Percentiles rank a stretch among this genome's conserved stretches.
Evolutionary conservation across 2,113 vertebrate genomes (phyloP).

Genomic region (Percopsis transmontana): DNA sequence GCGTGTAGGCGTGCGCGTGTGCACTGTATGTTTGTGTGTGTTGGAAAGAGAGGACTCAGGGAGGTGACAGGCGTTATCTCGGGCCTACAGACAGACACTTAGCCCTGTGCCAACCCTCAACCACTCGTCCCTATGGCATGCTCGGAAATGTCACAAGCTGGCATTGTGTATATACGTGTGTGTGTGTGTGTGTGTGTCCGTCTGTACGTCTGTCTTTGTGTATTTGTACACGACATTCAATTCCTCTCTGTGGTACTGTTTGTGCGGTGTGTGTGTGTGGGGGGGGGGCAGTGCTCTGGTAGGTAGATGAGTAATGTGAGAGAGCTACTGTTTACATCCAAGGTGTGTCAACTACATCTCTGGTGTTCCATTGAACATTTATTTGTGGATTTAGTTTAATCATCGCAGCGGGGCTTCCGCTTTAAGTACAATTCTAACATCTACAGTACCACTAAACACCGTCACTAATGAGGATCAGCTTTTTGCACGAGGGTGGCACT

Average conservation of each 20-base stretch:
- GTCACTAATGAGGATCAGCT: too few relatives aligned
- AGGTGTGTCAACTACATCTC: too few relatives aligned
- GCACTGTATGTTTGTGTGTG: slow-evolving; percentile 1
- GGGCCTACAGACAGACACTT: slow-evolving; percentile 72
- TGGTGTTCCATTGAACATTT: too few relatives aligned
- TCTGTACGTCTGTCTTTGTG: neutral
- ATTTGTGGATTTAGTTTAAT: too few relatives aligned
- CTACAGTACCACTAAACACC: too few relatives aligned
- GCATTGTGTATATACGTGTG: slow-evolving; percentile 24
- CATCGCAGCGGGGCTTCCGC: too few relatives aligned
- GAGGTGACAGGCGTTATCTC: slow-evolving; percentile 73
- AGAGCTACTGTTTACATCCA: too few relatives aligned
- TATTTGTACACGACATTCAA: slow-evolving; percentile 16
- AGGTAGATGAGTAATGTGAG: too few relatives aligned
- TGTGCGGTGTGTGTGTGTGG: neutral
- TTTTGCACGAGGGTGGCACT: too few relatives aligned
- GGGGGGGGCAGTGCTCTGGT: neutral
- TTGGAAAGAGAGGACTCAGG: slow-evolving; percentile 43
- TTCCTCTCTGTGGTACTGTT: slow-evolving; percentile 7
- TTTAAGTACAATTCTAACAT: too few relatives aligned
- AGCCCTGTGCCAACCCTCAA: slow-evolving; percentile 64
- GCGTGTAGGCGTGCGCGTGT: neutral
- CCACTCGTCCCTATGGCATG: slow-evolving; percentile 64
- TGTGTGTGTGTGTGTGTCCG: neutral
- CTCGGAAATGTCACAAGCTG: slow-evolving; percentile 74